Conservation (phyloP, 2,113 vertebrate species). For the Anoura caudifer region DNA sequence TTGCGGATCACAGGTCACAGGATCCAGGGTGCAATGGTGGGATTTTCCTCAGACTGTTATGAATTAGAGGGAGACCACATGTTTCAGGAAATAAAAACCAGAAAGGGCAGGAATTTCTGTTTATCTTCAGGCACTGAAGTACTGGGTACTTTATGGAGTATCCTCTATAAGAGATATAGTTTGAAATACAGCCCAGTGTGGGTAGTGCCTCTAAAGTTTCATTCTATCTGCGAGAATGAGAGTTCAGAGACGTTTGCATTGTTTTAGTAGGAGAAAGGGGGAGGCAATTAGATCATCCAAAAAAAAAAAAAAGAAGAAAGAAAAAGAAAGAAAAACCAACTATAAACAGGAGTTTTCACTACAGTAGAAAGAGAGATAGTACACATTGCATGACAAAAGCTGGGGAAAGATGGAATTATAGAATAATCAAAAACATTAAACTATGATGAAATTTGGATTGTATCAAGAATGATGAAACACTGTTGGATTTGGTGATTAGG, state of each 20-base stretch:
- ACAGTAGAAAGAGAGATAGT: not conserved
- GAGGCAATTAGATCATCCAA: not conserved
- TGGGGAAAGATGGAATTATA: not conserved
- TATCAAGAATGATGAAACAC: not conserved
- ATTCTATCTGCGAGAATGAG: not conserved
- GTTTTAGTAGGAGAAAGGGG: not conserved
- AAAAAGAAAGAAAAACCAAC: not conserved
- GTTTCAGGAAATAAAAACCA: slow-evolving; percentile 67
- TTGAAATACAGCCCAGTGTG: not conserved
- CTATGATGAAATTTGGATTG: not conserved
- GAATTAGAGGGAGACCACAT: slow-evolving; percentile 59
- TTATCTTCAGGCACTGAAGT: slow-evolving; percentile 32
- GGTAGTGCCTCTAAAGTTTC: not conserved
- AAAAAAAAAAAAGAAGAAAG: not conserved
- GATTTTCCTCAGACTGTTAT: slow-evolving; percentile 65
- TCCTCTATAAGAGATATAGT: not conserved
- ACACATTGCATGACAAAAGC: not conserved
- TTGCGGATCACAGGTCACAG: slow-evolving; percentile 56
- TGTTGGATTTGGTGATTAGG: not conserved
- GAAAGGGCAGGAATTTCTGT: slow-evolving; percentile 56
- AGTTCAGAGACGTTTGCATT: not conserved
- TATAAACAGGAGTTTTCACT: not conserved
- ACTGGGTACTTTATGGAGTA: not conserved
- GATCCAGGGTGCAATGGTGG: slow-evolving; percentile 53
- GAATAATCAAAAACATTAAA: not conserved